Evolutionary conservation across 2,113 vertebrate species (phyloP), one percentile per base, ranked within the genome.

Genomic region (Poicephalus gulielmi): DNA sequence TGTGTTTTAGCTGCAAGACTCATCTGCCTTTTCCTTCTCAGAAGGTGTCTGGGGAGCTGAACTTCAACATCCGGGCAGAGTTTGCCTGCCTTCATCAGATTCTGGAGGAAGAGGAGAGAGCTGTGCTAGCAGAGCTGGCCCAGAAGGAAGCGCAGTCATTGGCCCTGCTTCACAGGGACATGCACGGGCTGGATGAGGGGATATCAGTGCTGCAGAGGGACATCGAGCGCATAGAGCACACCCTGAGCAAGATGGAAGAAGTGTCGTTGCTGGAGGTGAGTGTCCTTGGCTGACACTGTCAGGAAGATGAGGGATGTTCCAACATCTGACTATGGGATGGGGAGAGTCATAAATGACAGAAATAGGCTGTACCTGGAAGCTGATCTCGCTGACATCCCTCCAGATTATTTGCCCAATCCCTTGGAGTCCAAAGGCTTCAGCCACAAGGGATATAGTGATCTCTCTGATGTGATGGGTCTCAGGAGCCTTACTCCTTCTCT

Each of bases 51-150:
- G 78, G 84, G 35, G 98, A 99, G 62, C 95, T 99, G 80, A 97
- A 97, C 94, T 90, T 73, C 14, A 97, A 95, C 63, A 97, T 99
- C 77, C 97, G 68, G 20, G 83, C 92, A 2, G 98, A 99, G 77
- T 99, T 99, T 96, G 82, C 97, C 94, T 96, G 33, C 33, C 97
- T 99, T 80, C 98, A 98, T 96, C 97, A 97, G 93, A 97, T 98
- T 83, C 98, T 99, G 93, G 95, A 95, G 33, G 97, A 98, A 13
- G 97, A 98, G 70, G 98, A 99, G 97, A 83, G 88, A 44, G 83
- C 88, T 33, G 79, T 98, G 80, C 92, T 98, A 97, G 97, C 97
- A 89, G 97, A 98, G 88, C 94, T 99, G 25, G 94, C 86, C 9
- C 77, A 85, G 35, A 97, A 98, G 85, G 92, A 98, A 90, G 96